Conservation (phyloP, 2,888 invertebrate species). For the Mythimna loreyi region DNA sequence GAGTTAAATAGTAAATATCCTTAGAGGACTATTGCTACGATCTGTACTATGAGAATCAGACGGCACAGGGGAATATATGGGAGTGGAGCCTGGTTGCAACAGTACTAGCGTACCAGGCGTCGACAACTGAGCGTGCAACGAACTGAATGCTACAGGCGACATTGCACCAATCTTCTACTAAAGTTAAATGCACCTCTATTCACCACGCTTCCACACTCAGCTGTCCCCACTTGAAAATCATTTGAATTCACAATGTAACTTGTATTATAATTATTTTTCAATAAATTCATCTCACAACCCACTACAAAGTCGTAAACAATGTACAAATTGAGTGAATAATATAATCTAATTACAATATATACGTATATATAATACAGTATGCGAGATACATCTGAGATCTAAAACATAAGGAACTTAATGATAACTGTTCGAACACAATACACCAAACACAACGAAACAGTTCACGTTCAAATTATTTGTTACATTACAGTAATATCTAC, state of each 20-base stretch:
- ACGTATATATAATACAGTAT: conserved; percentile 76
- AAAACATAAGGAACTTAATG: conserved; percentile 82
- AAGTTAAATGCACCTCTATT: neutral
- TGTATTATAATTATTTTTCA: conserved; percentile 65
- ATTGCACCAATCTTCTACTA: neutral
- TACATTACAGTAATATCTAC: conserved; percentile 73
- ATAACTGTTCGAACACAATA: conserved; percentile 66
- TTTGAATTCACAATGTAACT: conserved; percentile 52
- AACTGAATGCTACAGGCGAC: neutral
- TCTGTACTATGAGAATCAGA: conserved; percentile 48
- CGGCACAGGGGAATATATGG: conserved; percentile 50
- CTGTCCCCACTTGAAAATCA: conserved; percentile 33
- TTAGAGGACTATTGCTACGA: conserved; percentile 51
- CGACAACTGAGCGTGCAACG: conserved; percentile 16
- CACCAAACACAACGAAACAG: conserved; percentile 71
- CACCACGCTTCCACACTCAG: conserved; percentile 21
- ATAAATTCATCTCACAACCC: conserved; percentile 80
- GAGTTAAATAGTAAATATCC: conserved; percentile 41
- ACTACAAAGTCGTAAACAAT: conserved; percentile 70
- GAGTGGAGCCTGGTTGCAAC: conserved; percentile 25
- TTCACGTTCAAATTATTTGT: conserved; percentile 59
- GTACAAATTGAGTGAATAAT: conserved; percentile 66
- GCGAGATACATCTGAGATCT: conserved; percentile 86
- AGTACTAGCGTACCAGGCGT: conserved; percentile 19
- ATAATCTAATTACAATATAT: conserved; percentile 66